Base-by-base conservation (phyloP, 2,888 invertebrate species). In the Cerastis rubricosa region DNA sequence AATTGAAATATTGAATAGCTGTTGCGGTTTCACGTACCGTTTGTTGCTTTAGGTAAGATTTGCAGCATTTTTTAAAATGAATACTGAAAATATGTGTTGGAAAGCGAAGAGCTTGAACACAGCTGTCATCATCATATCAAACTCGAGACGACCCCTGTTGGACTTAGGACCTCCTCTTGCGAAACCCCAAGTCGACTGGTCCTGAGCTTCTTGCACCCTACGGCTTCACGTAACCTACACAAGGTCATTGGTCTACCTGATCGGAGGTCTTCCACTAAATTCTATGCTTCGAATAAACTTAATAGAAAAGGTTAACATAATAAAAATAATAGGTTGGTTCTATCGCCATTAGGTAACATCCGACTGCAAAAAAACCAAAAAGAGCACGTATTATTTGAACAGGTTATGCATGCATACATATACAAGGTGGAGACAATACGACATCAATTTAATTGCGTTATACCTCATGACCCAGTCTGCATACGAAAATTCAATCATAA, bases 1-100 rank as follows among this genome's bases (percentile, higher is more conserved):
- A 22, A 70, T 76, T 71, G 54, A 64, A 73, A 76, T 61, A 80
- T 71, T 80, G 67, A 63, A 73, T 61, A 66, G 73, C 47, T 59
- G 59, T 61, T 73, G 66, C 45, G 54, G 43, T 69, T 71, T 61
- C 6, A 51, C 29, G 54, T 43, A 43, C 14, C n/a, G 29, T 74
- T 71, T 43, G 14, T 49, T 68, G 22, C 12, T 77, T n/a, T 43
- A 22, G 14, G 25, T 2, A 25, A 14, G 49, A 4, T 54, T 4
- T 61, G 3, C 5, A 43, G 1, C 6, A 49, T 51, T 49, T 74
- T 47, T 65, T 70, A 11, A 19, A 45, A 29, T 47, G 9, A 6
- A 12, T n/a, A n/a, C 8, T n/a, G 9, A 3, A 51, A 43, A 63
- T 43, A 29, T 40, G 1, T 8, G 2, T 7, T 47, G 9, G 17